A percentile compares a stretch with the other conserved stretches of the same genome.
Conservation (phyloP, 2,113 vertebrate species). For the Trogon surrucura region DNA sequence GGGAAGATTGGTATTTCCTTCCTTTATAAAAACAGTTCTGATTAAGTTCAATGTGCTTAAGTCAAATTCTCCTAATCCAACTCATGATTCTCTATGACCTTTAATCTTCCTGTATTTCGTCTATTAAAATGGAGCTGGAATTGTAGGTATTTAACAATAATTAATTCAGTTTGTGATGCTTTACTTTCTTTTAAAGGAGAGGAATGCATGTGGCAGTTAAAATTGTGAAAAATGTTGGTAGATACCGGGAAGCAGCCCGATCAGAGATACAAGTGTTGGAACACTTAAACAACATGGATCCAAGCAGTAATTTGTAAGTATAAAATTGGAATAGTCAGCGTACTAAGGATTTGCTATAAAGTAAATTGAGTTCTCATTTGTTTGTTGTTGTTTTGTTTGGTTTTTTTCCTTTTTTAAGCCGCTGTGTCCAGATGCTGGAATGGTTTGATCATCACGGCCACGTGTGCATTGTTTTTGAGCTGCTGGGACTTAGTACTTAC, state of each 20-base stretch:
- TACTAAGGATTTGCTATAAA: neutral
- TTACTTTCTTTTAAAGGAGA: slow-evolving; percentile 72
- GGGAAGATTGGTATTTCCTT: neutral
- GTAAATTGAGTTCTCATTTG: neutral
- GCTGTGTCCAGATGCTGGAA: slow-evolving; percentile 93
- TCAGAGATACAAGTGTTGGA: slow-evolving; percentile 96
- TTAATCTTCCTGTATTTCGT: neutral
- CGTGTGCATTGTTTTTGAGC: slow-evolving; percentile 93
- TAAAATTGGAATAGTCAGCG: neutral
- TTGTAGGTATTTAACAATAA: neutral
- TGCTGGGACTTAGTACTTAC: slow-evolving; percentile 95
- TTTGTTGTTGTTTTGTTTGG: neutral
- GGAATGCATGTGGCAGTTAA: slow-evolving; percentile 91
- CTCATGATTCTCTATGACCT: neutral
- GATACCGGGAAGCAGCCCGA: slow-evolving; percentile 93
- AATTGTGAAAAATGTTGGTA: slow-evolving; percentile 98
- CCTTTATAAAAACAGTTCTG: neutral
- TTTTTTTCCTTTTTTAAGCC: slow-evolving; percentile 71
- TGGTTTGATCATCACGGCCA: slow-evolving; percentile 98
- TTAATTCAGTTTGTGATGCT: neutral
- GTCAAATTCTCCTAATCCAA: neutral
- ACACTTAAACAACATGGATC: slow-evolving; percentile 89
- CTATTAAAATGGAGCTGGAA: neutral
- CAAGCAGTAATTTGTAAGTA: slow-evolving; percentile 81
- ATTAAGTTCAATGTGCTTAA: neutral